Percentiles rank a stretch among this genome's conserved stretches.
These are phyloP conservation scores for Toxotes chatareus DNA, from an alignment of 2,113 vertebrate species.

Conservation along the genomic window DNA sequence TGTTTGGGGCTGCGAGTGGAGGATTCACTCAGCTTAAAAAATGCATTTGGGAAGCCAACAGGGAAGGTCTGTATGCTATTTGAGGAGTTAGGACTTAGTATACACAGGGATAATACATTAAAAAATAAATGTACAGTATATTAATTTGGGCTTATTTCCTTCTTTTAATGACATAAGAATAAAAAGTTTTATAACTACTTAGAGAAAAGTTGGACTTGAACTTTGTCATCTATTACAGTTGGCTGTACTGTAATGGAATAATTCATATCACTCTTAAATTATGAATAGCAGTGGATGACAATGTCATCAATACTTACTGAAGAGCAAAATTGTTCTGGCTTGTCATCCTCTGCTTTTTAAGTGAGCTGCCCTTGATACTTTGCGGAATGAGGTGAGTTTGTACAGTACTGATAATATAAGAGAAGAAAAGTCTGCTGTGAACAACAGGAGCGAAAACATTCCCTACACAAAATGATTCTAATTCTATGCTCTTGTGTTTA, in stretches of 20 bases:
- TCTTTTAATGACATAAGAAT: not conserved
- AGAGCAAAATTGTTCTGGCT: slow-evolving; percentile 27
- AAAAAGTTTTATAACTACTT: not conserved
- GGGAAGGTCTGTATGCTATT: not conserved
- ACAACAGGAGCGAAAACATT: not conserved
- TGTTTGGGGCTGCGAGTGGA: not conserved
- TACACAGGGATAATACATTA: not conserved
- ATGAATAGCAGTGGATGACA: slow-evolving; percentile 30
- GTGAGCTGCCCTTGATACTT: not conserved
- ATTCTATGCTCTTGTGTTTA: slow-evolving; percentile 33
- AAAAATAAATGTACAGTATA: not conserved
- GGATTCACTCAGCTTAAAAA: not conserved
- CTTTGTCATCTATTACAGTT: slow-evolving; percentile 22
- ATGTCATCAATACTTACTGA: slow-evolving; percentile 47
- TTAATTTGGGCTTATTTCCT: not conserved
- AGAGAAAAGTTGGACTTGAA: not conserved
- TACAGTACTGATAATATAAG: not conserved
- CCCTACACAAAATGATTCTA: slow-evolving; percentile 9
- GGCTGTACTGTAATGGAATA: slow-evolving; percentile 45
- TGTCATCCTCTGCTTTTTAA: slow-evolving; percentile 6
- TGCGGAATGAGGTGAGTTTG: slow-evolving; percentile 3
- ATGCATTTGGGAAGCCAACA: not conserved
- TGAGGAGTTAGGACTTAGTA: not conserved
- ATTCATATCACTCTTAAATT: slow-evolving; percentile 42
- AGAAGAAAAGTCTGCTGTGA: slow-evolving; percentile 11